Base-by-base conservation (phyloP, 2,113 vertebrate genomes). In the Melanocharis versteri region DNA sequence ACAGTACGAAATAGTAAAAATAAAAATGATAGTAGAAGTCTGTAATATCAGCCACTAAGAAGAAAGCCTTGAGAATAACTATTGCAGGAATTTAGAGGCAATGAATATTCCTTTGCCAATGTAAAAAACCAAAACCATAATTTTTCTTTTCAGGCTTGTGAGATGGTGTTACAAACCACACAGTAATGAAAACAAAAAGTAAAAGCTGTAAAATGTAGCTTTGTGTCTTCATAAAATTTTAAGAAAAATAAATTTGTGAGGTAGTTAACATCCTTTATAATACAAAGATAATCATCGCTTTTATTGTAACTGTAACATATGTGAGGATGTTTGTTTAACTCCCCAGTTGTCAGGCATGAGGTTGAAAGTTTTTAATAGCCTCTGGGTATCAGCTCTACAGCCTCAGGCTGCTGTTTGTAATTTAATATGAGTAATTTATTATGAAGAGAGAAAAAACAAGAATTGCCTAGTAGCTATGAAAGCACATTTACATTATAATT, bases 351-450 rank as follows among this genome's bases (percentile, higher is more conserved):
- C 91, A 96, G 65, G 42, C 62, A 85, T 40, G 77, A 93, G 62
- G 89, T 44, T 95, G 94, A 62, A 96, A 97, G 87, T 95, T 97
- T 97, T 96, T 96, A 96, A 93, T 93, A 93, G 96, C 96, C 94
- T 94, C 90, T 94, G 89, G 96, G 82, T 90, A 90, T 96, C 93
- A 87, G 85, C 93, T 93, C 66, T 87, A 35, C 73, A 92, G 94
- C 96, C 95, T 79, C 53, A 73, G 95, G 96, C 88, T 96, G 79
- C 70, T 96, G 96, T 96, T 97, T 94, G 85, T 96, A 94, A 96
- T 97, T 96, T 95, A 95, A 94, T 96, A 88, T 56, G 61, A 96
- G 94, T 95, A 96, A 96, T 95, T 96, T 94, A 94, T 96, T 96
- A 84, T 33, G 81, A 93, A 94, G 89, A 94, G 71, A 84, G 82